Evolutionary conservation across 2,888 invertebrate genomes (phyloP).

Genomic region (Drosophila sordidapex): DNA sequence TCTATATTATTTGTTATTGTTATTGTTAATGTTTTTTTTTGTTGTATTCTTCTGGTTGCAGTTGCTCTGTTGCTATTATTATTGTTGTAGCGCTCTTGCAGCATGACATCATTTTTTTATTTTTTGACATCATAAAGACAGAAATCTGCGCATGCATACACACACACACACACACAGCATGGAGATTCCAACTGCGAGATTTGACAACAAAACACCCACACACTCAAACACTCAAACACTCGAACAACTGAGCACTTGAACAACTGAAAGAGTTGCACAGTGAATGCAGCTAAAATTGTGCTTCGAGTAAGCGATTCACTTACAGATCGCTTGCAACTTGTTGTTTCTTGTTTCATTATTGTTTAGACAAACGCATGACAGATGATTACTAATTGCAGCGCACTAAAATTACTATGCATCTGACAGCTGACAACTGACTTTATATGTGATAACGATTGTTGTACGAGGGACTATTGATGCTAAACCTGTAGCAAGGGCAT

Average conservation of each 20-base stretch:
- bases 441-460: not conserved
- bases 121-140: conserved; percentile 65
- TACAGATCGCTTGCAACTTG: conserved; percentile 15
- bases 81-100: conserved; percentile 73
- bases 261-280: not conserved
- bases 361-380: conserved; percentile 76
- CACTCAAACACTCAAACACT: not conserved
- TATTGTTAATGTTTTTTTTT: conserved; percentile 10
- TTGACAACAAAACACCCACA: conserved; percentile 40
- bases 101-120: conserved; percentile 74
- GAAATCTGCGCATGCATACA: conserved; percentile 67
- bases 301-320: conserved; percentile 1
- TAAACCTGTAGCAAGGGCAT: not conserved
- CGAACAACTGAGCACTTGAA: not conserved
- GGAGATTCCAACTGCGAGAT: conserved; percentile 27
- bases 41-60: conserved; percentile 12
- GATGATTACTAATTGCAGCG: conserved; percentile 76
- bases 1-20: conserved; percentile 33
- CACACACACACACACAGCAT: conserved; percentile 38
- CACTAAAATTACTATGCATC: conserved; percentile 62
- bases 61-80: conserved; percentile 25
- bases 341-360: conserved; percentile 51
- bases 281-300: conserved; percentile 30
- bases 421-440: conserved; percentile 33
- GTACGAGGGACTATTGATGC: not conserved